Conservation (phyloP, 2,113 vertebrate species). For the Mohoua ochrocephala region DNA sequence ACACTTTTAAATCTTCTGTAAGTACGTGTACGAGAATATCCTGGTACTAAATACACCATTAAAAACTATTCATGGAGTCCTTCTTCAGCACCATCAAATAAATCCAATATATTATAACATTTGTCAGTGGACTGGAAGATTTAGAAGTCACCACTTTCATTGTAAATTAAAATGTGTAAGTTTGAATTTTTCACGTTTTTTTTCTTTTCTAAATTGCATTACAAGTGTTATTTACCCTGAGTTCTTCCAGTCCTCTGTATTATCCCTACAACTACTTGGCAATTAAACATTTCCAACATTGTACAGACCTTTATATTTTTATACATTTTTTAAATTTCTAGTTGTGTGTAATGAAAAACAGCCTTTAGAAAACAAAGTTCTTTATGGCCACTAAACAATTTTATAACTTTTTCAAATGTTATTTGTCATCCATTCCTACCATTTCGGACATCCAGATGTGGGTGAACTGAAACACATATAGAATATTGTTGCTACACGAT, state of each 20-base stretch:
- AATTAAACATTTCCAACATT: background rate
- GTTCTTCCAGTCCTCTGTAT: background rate
- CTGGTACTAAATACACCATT: background rate
- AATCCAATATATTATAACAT: background rate
- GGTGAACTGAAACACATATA: background rate
- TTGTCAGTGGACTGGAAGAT: background rate
- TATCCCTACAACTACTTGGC: background rate
- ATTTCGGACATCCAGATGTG: background rate
- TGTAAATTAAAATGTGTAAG: background rate
- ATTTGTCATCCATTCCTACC: background rate
- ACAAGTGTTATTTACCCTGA: background rate
- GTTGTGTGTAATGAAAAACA: background rate
- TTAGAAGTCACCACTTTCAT: background rate
- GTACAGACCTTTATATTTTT: background rate
- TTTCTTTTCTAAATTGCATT: background rate
- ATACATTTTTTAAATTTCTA: background rate
- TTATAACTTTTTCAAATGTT: background rate
- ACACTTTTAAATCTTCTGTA: background rate
- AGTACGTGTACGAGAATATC: accelerated
- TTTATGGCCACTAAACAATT: background rate
- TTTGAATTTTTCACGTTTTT: background rate
- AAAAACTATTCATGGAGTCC: background rate
- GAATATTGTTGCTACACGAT: background rate
- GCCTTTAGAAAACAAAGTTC: background rate
- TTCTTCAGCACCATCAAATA: background rate